Evolutionary conservation across 2,113 vertebrate genomes (phyloP), one percentile per base, ranked within the genome.

Genomic region (Bujurquina vittata): DNA sequence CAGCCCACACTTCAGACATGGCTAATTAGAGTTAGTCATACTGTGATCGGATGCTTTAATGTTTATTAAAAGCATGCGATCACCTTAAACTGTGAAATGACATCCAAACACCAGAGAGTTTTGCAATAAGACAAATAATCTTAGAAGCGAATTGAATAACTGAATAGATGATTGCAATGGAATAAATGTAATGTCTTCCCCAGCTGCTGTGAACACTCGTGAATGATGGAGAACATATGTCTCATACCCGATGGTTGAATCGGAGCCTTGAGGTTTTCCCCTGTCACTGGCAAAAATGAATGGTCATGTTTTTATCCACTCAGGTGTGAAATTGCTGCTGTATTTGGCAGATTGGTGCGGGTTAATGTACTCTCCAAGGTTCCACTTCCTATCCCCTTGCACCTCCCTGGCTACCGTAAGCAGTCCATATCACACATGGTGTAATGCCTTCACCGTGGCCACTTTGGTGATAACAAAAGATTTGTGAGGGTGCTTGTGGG

Each of bases 291-390:
- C 79, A 83, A 79, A 90, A 94, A 95, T 77, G 59, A 94, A 91
- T 90, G 89, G 91, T 89, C 90, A 81, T 93, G 94, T 94, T 94
- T 92, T 92, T 88, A 89, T 88, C 91, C 86, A 86, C 87, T 93
- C 90, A 91, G 92, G 92, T 94, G 91, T 94, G 94, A 94, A 95
- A 95, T 94, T 95, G 90, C 92, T 89, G 91, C 90, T 92, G 93
- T 87, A 90, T 94, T 93, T 94, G 94, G 91, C 88, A 93, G 88
- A 92, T 89, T 60, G 75, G 88, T 37, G 80, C 35, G 58, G 91
- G 92, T 93, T 94, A 94, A 94, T 92, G 92, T 84, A 91, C 91
- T 92, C 90, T 93, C 88, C 37, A 65, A 72, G 87, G 85, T 72
- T 67, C 72, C 29, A 49, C 67, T 85, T 90, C 69, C 78, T 72